These are phyloP conservation scores for Hozukius guyotensis DNA, from an alignment of 2,797 vertebrate species.

Conservation along the genomic window DNA sequence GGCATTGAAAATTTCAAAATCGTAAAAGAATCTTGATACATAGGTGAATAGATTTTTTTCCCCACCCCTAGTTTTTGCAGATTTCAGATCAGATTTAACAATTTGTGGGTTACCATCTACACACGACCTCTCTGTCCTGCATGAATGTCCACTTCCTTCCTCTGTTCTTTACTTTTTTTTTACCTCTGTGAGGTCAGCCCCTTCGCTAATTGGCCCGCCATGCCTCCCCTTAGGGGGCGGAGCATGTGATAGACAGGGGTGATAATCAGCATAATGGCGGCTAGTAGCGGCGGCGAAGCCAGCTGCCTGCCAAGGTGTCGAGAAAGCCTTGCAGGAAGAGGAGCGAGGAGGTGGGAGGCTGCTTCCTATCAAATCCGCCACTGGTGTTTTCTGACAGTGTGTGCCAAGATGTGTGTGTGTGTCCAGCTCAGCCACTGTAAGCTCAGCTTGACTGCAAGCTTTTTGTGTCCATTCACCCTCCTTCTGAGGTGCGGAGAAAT, in stretches of 20 bases:
- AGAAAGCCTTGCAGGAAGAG: conserved; percentile 49
- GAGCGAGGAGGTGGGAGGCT: conserved; percentile 24
- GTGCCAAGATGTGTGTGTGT: background rate
- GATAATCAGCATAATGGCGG: conserved; percentile 77
- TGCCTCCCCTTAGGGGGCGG: conserved; percentile 21
- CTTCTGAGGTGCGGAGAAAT: conserved; percentile 1
- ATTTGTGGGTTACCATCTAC: too few species aligned
- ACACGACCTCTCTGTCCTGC: too few species aligned
- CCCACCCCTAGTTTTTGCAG: too few species aligned
- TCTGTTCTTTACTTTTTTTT: background rate
- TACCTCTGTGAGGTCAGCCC: conserved; percentile 8
- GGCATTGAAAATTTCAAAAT: too few species aligned
- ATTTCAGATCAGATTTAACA: too few species aligned
- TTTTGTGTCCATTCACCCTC: background rate
- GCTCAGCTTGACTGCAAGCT: conserved; percentile 12
- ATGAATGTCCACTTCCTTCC: background rate
- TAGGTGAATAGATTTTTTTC: too few species aligned
- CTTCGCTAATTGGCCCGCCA: conserved; percentile 61
- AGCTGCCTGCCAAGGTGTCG: conserved; percentile 73
- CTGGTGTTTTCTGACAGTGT: conserved; percentile 21
- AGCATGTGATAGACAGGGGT: conserved; percentile 69
- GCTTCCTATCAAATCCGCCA: conserved; percentile 25
- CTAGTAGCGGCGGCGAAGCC: conserved; percentile 35
- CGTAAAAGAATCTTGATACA: too few species aligned
- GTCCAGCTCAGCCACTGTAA: conserved; percentile 11